Conservation (phyloP, 2,888 invertebrate species). For the Rhynchonema sp. region DNA sequence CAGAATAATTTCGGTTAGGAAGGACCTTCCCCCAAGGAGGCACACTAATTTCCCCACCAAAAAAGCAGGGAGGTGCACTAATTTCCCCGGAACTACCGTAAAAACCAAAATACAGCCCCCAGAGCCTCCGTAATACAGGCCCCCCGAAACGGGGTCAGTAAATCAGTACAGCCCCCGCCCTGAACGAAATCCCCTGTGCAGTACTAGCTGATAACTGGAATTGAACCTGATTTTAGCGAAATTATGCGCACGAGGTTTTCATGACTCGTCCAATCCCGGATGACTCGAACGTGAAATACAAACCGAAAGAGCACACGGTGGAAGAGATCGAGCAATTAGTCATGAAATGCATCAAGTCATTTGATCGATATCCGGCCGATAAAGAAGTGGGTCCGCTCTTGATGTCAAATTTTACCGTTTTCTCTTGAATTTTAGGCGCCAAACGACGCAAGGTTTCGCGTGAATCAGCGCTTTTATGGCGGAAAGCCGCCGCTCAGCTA, state of each 20-base stretch:
- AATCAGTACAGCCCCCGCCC: no score
- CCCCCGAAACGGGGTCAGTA: no score
- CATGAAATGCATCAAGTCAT: neutral
- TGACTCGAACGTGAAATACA: neutral
- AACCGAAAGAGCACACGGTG: neutral
- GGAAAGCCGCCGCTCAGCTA: constrained; percentile 52
- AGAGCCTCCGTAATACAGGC: no score
- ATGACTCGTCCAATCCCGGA: neutral
- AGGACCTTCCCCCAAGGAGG: no score
- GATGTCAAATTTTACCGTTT: neutral
- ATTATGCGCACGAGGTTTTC: neutral
- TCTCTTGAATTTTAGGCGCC: neutral
- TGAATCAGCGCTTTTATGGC: neutral
- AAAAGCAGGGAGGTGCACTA: no score
- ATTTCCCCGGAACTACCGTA: no score
- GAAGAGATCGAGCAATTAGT: neutral
- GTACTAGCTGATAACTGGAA: no score
- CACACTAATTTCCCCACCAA: no score
- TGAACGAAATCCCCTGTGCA: no score
- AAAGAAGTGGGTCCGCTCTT: neutral
- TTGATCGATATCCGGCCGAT: neutral
- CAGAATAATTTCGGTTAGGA: no score
- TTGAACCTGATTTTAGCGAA: no score
- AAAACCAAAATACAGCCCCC: no score
- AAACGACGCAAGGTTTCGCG: neutral